A percentile compares a stretch with the other conserved stretches of the same genome.
Conservation (phyloP, 64 coral and sea anemone genomes). For the Hydrozoanthus tunicans region DNA sequence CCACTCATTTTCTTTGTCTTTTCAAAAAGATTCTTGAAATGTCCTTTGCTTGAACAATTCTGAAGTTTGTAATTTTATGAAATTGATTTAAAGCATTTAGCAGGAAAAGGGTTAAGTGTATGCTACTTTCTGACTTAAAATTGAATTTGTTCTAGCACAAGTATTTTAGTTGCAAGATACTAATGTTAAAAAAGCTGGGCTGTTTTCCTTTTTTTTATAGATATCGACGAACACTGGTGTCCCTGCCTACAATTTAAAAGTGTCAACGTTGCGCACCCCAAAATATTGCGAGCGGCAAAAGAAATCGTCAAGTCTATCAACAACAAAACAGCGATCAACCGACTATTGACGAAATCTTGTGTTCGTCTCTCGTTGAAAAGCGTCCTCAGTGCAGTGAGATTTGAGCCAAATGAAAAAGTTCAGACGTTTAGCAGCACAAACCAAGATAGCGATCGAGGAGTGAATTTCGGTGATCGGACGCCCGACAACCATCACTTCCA, state of each 20-base stretch:
- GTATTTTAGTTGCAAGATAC: background rate
- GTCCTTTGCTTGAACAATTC: too few species aligned
- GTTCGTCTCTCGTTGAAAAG: slow-evolving; percentile 53
- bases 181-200: background rate
- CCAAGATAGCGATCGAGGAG: slow-evolving; percentile 72
- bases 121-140: too few species aligned
- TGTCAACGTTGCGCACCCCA: slow-evolving; percentile 7
- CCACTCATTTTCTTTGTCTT: too few species aligned
- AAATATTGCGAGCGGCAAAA: slow-evolving; percentile 53
- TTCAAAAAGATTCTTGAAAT: too few species aligned
- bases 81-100: too few species aligned
- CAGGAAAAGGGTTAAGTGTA: too few species aligned
- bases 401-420: slow-evolving; percentile 86
- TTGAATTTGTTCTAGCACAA: too few species aligned
- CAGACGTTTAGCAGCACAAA: slow-evolving; percentile 75
- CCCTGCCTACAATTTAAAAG: slow-evolving; percentile 71
- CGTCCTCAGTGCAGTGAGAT: slow-evolving; percentile 58
- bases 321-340: slow-evolving; percentile 53
- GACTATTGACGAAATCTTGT: slow-evolving; percentile 62
- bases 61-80: too few species aligned
- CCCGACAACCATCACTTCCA: slow-evolving; percentile 60
- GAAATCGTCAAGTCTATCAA: slow-evolving; percentile 79
- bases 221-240: slow-evolving; percentile 82
- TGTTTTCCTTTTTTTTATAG: slow-evolving; percentile 17
- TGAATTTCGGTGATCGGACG: slow-evolving; percentile 67